These are phyloP conservation scores for Sebastes iracundus DNA, from an alignment of 2,797 vertebrate genomes.

Conservation along the genomic window DNA sequence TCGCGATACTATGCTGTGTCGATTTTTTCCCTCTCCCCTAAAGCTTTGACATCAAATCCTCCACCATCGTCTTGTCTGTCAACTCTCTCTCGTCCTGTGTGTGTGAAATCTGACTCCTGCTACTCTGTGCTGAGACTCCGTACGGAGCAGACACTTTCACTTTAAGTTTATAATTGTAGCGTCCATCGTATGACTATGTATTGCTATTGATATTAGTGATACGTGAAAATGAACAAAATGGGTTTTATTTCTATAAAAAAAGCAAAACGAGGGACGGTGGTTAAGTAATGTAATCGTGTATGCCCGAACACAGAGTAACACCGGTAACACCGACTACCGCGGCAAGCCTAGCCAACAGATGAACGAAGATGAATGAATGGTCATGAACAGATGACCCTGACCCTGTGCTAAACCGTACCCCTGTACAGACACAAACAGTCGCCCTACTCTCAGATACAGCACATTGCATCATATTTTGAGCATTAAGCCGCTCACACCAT, in stretches of 20 bases:
- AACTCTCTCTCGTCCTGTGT: neutral
- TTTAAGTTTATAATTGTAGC: rapidly evolving
- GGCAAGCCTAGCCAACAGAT: neutral
- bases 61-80: neutral
- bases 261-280: neutral
- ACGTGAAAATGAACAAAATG: neutral
- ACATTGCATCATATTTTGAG: neutral
- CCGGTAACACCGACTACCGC: neutral
- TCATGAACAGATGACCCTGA: neutral
- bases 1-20: no score
- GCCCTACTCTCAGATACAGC: neutral
- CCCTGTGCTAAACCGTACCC: neutral
- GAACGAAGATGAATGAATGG: neutral
- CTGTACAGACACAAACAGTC: neutral
- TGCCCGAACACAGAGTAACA: neutral
- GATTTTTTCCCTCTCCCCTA: no score
- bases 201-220: neutral
- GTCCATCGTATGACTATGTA: neutral
- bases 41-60: neutral
- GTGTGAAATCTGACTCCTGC: neutral
- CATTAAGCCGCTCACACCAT: neutral
- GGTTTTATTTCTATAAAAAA: neutral
- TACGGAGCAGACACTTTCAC: neutral
- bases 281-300: rapidly evolving
- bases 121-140: neutral